Percentiles rank a stretch among this genome's conserved stretches.
Conservation (phyloP, 2,113 vertebrate species). For the Lates calcarifer region DNA sequence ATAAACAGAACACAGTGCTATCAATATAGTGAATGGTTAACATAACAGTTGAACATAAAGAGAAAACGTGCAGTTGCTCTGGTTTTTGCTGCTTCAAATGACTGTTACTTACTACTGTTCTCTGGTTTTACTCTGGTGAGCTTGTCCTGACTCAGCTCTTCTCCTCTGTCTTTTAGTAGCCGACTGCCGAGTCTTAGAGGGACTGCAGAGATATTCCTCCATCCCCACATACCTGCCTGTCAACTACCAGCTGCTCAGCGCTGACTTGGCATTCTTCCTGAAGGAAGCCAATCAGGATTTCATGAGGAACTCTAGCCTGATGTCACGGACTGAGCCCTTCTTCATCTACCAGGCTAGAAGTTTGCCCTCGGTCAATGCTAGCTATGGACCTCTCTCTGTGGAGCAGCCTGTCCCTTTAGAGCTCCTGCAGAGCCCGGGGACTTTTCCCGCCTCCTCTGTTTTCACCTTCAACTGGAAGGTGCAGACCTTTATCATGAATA, state of each 20-base stretch:
- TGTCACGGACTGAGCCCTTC: constrained; percentile 89
- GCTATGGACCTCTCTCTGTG: constrained; percentile 90
- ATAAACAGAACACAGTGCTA: background rate
- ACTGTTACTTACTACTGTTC: background rate
- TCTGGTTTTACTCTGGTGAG: constrained; percentile 13
- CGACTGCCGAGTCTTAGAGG: constrained; percentile 86
- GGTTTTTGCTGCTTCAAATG: background rate
- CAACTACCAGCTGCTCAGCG: constrained; percentile 87
- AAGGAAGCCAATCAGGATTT: constrained; percentile 91
- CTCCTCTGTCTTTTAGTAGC: constrained; percentile 83
- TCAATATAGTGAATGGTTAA: background rate
- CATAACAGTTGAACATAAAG: background rate
- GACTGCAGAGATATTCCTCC: constrained; percentile 88
- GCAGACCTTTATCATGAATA: constrained; percentile 88
- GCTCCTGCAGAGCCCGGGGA: constrained; percentile 81
- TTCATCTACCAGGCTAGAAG: constrained; percentile 90
- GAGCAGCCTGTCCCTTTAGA: constrained; percentile 89
- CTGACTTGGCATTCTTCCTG: constrained; percentile 92
- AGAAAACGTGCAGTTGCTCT: background rate
- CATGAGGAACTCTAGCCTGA: constrained; percentile 92
- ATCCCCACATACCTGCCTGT: constrained; percentile 93
- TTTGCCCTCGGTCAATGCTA: constrained; percentile 88
- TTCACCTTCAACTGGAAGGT: constrained; percentile 93
- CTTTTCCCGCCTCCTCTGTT: constrained; percentile 81
- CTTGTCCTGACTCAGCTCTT: constrained; percentile 51